A percentile compares a stretch with the other conserved stretches of the same genome.
Evolutionary conservation across 2,797 vertebrate genomes (phyloP).

Genomic region (Stomatorhinus walkeri): DNA sequence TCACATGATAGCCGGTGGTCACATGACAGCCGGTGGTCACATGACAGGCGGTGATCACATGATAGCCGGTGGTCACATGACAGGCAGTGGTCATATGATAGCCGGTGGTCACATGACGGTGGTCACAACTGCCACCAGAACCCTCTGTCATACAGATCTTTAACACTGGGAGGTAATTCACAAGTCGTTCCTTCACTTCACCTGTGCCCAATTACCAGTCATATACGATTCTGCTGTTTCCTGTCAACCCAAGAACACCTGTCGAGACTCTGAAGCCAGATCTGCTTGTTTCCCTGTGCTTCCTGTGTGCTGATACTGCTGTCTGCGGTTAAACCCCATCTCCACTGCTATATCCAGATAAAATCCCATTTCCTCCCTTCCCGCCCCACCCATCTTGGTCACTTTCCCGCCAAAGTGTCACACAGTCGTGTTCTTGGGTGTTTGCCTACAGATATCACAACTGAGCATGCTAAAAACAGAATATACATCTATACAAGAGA

Average conservation of each 20-base stretch:
- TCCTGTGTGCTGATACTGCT: not conserved
- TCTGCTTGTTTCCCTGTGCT: not conserved
- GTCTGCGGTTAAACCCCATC: not conserved
- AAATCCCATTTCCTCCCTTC: not conserved
- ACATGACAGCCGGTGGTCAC: not conserved
- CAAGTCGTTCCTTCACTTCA: not conserved
- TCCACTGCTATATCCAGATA: not conserved
- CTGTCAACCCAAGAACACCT: not conserved
- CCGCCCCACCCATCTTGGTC: not conserved
- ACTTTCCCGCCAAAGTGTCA: not conserved
- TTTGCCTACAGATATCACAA: not conserved
- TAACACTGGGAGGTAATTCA: not conserved
- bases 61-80: not conserved
- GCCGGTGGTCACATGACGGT: no score
- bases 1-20: not conserved
- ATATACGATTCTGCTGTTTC: not conserved
- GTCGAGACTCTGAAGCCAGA: not conserved
- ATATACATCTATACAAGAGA: not conserved
- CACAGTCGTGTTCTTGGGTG: not conserved
- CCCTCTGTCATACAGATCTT: not conserved
- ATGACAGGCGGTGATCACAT: no score
- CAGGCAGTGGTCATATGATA: not conserved
- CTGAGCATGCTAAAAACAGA: not conserved
- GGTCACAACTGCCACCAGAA: not conserved
- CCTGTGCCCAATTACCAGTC: not conserved